These are phyloP conservation scores for Lerema accius DNA, from an alignment of 1,140 invertebrate species.

Conservation along the genomic window DNA sequence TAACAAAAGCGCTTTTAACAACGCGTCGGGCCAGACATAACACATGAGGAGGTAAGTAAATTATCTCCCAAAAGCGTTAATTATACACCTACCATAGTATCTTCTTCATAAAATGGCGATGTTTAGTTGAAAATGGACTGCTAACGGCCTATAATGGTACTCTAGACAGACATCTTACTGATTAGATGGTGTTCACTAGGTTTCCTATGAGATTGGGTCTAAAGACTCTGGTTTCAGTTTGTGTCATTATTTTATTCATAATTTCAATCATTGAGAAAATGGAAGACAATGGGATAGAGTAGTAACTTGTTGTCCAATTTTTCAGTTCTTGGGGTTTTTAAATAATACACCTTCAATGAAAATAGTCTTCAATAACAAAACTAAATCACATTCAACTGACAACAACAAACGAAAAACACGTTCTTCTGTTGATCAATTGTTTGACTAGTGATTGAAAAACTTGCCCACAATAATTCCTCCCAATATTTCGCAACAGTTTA, in stretches of 20 bases:
- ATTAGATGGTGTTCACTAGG: conserved; percentile 49
- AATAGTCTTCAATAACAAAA: too few species aligned
- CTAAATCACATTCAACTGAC: too few species aligned
- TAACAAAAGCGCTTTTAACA: conserved; percentile 66
- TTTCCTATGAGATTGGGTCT: too few species aligned
- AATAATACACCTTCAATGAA: too few species aligned
- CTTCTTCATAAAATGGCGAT: conserved; percentile 47
- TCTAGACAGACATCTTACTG: conserved; percentile 51
- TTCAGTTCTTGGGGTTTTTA: too few species aligned
- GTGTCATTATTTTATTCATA: too few species aligned
- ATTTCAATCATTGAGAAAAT: too few species aligned
- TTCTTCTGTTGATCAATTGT: too few species aligned
- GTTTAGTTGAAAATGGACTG: conserved; percentile 44
- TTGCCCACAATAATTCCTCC: conserved; percentile 36
- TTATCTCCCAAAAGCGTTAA: conserved; percentile 64
- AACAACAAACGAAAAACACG: too few species aligned
- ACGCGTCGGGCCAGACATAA: conserved; percentile 64
- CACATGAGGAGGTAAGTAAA: conserved; percentile 70
- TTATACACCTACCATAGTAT: conserved; percentile 63
- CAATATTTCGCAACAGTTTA: conserved; percentile 1
- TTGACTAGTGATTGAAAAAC: conserved; percentile 8
- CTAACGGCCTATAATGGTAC: conserved; percentile 46
- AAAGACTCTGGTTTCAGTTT: too few species aligned
- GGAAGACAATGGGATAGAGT: too few species aligned
- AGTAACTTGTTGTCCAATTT: too few species aligned